phyloP scores from a whole-genome alignment of 1,140 invertebrate genomes.

The Drosophila mojavensis region DNA sequence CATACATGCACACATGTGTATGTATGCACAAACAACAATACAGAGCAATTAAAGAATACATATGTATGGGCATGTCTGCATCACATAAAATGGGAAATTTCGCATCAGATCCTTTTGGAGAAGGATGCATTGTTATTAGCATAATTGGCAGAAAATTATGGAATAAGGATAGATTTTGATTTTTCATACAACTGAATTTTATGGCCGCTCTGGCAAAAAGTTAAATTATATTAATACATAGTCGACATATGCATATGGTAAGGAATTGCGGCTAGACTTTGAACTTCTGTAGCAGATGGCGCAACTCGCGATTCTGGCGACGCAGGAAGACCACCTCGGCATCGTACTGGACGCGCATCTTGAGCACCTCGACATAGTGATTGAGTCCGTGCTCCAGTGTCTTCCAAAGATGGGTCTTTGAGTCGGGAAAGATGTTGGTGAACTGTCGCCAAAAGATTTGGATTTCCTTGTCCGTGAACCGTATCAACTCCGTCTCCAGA shows the following conservation, averaged over 20 bases:
- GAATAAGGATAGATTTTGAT: no score
- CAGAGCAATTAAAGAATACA: no score
- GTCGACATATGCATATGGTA: neutral
- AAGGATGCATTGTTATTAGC: no score
- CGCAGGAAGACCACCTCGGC: conserved; percentile 84
- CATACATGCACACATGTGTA: no score
- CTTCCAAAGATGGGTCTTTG: conserved; percentile 85
- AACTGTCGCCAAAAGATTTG: conserved; percentile 71
- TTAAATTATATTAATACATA: neutral
- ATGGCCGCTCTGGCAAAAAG: neutral
- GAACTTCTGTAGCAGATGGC: conserved; percentile 84
- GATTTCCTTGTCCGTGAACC: conserved; percentile 51
- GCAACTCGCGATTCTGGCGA: conserved; percentile 86
- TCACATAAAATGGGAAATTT: no score
- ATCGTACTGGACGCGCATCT: conserved; percentile 85
- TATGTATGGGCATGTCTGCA: no score
- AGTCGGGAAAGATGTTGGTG: conserved; percentile 81
- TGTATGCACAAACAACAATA: no score
- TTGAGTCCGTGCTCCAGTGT: conserved; percentile 85
- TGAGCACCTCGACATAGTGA: conserved; percentile 86
- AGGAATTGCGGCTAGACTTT: conserved; percentile 36
- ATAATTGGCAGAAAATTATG: no score
- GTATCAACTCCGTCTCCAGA: conserved; percentile 34
- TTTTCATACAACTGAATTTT: conserved; percentile 8
- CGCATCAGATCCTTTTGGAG: no score